Conservation (phyloP, 2,113 vertebrate genomes). For the Clarias batrachus region DNA sequence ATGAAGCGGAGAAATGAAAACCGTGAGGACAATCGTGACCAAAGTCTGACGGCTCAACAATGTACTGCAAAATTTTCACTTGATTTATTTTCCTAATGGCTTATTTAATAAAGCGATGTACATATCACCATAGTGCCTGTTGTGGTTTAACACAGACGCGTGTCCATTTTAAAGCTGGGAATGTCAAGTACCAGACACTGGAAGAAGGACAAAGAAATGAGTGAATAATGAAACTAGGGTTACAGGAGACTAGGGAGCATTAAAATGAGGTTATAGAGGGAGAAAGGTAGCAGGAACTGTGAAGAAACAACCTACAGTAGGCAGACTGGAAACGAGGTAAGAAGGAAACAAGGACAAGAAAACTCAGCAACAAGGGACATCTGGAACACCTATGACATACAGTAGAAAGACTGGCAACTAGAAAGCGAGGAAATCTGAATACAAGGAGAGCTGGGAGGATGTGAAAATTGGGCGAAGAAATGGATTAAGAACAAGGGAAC, state of each 20-base stretch:
- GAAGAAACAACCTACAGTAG: background rate
- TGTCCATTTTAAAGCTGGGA: background rate
- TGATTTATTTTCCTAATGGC: too few species aligned
- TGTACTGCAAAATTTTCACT: too few species aligned
- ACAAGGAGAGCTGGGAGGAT: background rate
- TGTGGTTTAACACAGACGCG: background rate
- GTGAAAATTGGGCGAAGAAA: background rate
- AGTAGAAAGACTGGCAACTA: background rate
- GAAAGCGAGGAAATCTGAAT: background rate
- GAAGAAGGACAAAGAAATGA: background rate
- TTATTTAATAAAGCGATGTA: too few species aligned
- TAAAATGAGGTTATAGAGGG: background rate
- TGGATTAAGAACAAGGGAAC: background rate
- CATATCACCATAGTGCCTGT: background rate
- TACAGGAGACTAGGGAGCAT: background rate
- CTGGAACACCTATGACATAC: background rate
- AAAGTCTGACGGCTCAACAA: background rate
- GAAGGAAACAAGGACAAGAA: constrained; percentile 5
- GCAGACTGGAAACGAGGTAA: background rate
- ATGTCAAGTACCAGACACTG: too few species aligned
- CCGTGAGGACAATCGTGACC: background rate
- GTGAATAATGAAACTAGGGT: background rate
- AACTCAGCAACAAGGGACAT: background rate
- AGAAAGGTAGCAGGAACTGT: background rate
- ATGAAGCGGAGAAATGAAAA: constrained; percentile 4